Evolutionary conservation across 2,113 vertebrate species (phyloP).

Genomic region (zebrafish (Danio rerio)): GRCz12tu NC_133176.1:45885501-45886000

Average conservation of each 20-base stretch:
- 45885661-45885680: neutral
- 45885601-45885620: neutral
- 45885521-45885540: slow-evolving; percentile 17
- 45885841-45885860: slow-evolving; percentile 51
- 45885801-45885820: slow-evolving; percentile 49
- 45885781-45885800: slow-evolving; percentile 17
- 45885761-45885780: slow-evolving; percentile 27
- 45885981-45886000: neutral
- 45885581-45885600: slow-evolving; percentile 28
- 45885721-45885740: slow-evolving; percentile 18
- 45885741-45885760: neutral
- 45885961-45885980: slow-evolving; percentile 4
- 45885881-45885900: slow-evolving; percentile 13
- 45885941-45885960: slow-evolving; percentile 15
- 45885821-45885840: slow-evolving; percentile 50
- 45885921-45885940: slow-evolving; percentile 24
- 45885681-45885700: slow-evolving; percentile 2
- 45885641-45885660: neutral
- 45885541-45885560: slow-evolving; percentile 9
- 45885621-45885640: neutral
- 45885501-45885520: neutral
- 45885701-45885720: slow-evolving; percentile 21
- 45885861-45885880: slow-evolving; percentile 6
- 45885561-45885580: slow-evolving; percentile 1
- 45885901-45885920: slow-evolving; percentile 41